These are phyloP conservation scores for Nothocercus nigrocapillus DNA, from an alignment of 2,113 vertebrate species.

Conservation along the genomic window DNA sequence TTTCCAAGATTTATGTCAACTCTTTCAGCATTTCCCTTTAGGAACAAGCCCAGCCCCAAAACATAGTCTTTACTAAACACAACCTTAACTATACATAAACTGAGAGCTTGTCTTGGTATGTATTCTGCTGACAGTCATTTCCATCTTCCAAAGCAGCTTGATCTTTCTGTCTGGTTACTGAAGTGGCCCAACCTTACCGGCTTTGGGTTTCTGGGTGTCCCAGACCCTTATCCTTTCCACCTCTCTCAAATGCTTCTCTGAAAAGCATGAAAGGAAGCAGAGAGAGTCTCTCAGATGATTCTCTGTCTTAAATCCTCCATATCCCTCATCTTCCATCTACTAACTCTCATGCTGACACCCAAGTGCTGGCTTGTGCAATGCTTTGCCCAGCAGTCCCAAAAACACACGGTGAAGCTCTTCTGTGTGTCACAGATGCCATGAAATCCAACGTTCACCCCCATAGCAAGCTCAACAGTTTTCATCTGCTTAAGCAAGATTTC, in stretches of 20 bases:
- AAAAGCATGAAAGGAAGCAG: too few species aligned
- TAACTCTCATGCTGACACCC: too few species aligned
- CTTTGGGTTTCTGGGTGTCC: too few species aligned
- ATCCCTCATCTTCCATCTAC: too few species aligned
- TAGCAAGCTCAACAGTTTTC: not conserved
- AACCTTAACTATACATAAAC: not conserved
- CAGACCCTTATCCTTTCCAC: too few species aligned
- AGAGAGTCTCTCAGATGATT: too few species aligned
- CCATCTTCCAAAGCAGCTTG: not conserved
- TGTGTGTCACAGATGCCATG: accelerated
- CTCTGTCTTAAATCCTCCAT: too few species aligned
- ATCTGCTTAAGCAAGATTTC: not conserved
- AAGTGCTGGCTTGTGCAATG: too few species aligned
- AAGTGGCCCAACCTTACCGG: too few species aligned
- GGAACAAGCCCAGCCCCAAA: not conserved
- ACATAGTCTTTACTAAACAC: not conserved
- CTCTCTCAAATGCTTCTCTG: too few species aligned
- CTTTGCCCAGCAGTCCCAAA: not conserved
- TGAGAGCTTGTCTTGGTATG: not conserved
- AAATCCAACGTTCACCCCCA: not conserved
- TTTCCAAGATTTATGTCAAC: not conserved
- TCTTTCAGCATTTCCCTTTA: not conserved
- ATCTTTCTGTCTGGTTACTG: too few species aligned
- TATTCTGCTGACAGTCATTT: not conserved
- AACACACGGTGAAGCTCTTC: not conserved